These are phyloP conservation scores for Sicus ferrugineus DNA, from an alignment of 2,888 invertebrate genomes.

Conservation along the genomic window DNA sequence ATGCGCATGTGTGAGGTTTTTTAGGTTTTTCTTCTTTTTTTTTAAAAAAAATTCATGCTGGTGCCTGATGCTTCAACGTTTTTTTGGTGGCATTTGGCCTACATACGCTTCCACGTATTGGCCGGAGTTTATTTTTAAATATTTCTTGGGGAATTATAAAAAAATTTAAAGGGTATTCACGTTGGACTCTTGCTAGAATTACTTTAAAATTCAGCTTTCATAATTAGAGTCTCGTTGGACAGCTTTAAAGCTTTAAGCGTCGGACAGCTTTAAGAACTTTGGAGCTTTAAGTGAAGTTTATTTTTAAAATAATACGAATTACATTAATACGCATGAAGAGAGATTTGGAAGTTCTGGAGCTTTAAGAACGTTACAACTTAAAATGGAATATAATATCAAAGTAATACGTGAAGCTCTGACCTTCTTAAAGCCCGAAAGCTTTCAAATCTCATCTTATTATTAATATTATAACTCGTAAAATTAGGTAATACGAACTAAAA, in stretches of 20 bases:
- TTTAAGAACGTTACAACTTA: too few species aligned
- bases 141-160: too few species aligned
- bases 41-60: not conserved
- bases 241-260: not conserved
- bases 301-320: too few species aligned
- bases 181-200: not conserved
- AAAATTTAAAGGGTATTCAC: not conserved
- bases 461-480: too few species aligned
- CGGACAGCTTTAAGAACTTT: not conserved
- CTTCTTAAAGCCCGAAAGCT: too few species aligned
- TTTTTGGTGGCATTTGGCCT: constrained; percentile 60
- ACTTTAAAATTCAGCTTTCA: not conserved
- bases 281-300: not conserved
- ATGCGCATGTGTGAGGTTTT: not conserved
- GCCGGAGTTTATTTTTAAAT: too few species aligned
- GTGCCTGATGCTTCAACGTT: not conserved
- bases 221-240: not conserved
- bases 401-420: too few species aligned
- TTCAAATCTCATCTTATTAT: too few species aligned
- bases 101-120: constrained; percentile 56
- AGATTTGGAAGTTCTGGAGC: too few species aligned
- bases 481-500: too few species aligned
- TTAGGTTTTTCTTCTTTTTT: not conserved
- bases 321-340: too few species aligned
- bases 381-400: too few species aligned